Base-by-base conservation (phyloP, 1,140 invertebrate genomes). In the Aphidius gifuensis region DNA sequence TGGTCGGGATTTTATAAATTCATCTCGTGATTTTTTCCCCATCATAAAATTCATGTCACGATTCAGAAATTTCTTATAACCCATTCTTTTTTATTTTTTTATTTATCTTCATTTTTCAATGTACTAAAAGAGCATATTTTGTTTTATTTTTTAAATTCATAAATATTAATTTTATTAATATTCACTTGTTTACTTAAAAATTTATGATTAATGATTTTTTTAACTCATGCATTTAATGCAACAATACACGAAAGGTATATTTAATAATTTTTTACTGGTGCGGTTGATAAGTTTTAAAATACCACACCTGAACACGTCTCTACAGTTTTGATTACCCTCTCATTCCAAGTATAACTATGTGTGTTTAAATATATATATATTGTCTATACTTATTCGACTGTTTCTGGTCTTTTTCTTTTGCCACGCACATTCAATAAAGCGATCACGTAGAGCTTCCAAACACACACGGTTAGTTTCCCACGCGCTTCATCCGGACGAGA, bases 391-490 rank as follows among this genome's bases (percentile, higher is more conserved):
- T 46, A 40, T 38, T 60, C 23, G 5, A 5, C 16, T 7, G 21
- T 57, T 44, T 57, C 16, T 60, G 46, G 45, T 9, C 42, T 48
- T 64, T 58, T 23, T 21, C 47, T 21, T 59, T 32, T 46, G 55
- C 21, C 38, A 60, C 65, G 58, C 68, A 66, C 70, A 69, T 74
- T 75, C 69, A 69, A 73, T 72, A 75, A 70, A 72, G 67, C 70
- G 66, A 67, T 70, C 74, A 74, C 73, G 73, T 75, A 73, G 66
- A 65, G 53, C 66, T 71, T 71, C 68, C 71, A 66, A 66, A 66
- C 67, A 71, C 73, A 67, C 62, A 53, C 69, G 69, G 69, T 72
- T 67, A 72, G 66, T 71, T 75, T 75, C 73, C 69, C 71, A 73
- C 69, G 70, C 68, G 69, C 67, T 64, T 68, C 63, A 64, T 64